Conservation (phyloP, 2,888 invertebrate genomes). For the Cryptus viduatorius region DNA sequence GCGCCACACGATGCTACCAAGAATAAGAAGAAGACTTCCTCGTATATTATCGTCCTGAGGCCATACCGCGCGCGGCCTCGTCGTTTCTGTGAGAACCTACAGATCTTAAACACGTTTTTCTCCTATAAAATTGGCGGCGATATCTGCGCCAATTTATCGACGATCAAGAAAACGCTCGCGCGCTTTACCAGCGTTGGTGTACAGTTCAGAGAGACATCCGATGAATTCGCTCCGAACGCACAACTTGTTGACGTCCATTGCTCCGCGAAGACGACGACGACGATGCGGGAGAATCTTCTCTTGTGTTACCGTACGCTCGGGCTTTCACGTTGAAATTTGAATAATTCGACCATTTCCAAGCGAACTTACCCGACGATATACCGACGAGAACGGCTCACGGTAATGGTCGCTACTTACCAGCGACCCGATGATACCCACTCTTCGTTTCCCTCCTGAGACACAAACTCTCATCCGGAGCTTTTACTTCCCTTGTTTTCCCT, state of each 20-base stretch:
- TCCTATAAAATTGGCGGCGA: slow-evolving; percentile 80
- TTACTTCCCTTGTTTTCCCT: slow-evolving; percentile 45
- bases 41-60: slow-evolving; percentile 70
- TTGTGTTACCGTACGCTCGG: slow-evolving; percentile 69
- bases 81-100: slow-evolving; percentile 54
- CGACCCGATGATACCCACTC: slow-evolving; percentile 59
- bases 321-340: slow-evolving; percentile 77
- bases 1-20: slow-evolving; percentile 44
- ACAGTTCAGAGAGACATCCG: slow-evolving; percentile 28
- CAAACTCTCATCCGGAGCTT: slow-evolving; percentile 24
- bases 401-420: slow-evolving; percentile 81
- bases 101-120: slow-evolving; percentile 80
- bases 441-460: slow-evolving; percentile 47
- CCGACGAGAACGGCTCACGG: slow-evolving; percentile 73
- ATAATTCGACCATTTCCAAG: slow-evolving; percentile 82
- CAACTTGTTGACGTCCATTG: slow-evolving; percentile 74
- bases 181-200: neutral
- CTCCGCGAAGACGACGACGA: slow-evolving; percentile 12
- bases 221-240: slow-evolving; percentile 70
- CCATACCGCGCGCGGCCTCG: slow-evolving; percentile 58
- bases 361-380: slow-evolving; percentile 76
- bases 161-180: slow-evolving; percentile 46
- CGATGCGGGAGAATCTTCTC: slow-evolving; percentile 68
- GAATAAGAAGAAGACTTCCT: slow-evolving; percentile 61
- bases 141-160: slow-evolving; percentile 82